Base-by-base conservation (phyloP, 2,797 vertebrate genomes). In the Champsocephalus gunnari region DNA sequence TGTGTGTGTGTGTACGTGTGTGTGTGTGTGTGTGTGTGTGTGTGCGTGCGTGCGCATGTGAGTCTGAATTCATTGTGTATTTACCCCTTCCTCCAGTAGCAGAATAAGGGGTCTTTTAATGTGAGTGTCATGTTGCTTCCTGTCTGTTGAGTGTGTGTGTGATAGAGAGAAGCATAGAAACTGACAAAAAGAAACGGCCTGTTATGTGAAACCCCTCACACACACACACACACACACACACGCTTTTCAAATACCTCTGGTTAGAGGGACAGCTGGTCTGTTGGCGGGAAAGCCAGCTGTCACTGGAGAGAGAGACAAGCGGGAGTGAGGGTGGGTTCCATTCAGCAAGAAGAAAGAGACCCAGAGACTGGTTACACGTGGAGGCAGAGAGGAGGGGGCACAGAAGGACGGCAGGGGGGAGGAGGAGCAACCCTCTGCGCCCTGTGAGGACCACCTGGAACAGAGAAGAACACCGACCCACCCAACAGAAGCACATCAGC, bases 201-300 rank as follows among this genome's bases (percentile, higher is more conserved):
- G 44, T 79, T 73, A 66, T 80, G 59, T 78, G 68, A 80, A 60
- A 54, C 21, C 21, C 21, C 21, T 21, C 21, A n/a, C n/a, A n/a
- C 32, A 34, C 32, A 34, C 34, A 8, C 34, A 34, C 34, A 34
- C 34, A 34, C 34, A 34, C 34, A 34, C 34, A 34, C 34, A 1
- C 0, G 12, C 50, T 55, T 59, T 63, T 73, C 54, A 83, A 80
- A 88, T 86, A 77, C 80, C 80, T 80, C 77, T 71, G 56, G 77
- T 80, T 76, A 59, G 74, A 49, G 70, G 79, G 91, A 89, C 90
- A 92, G 91, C 91, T 92, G 91, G 81, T 78, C 24, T n/a, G 73
- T 90, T 91, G 88, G 91, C 89, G 91, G 89, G 90, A 92, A 89
- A 88, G 44, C 79, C 89, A 90, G 89, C 89, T 91, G 91, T 88